phyloP scores from a whole-genome alignment of 2,113 vertebrate species.

The Electrona antarctica region DNA sequence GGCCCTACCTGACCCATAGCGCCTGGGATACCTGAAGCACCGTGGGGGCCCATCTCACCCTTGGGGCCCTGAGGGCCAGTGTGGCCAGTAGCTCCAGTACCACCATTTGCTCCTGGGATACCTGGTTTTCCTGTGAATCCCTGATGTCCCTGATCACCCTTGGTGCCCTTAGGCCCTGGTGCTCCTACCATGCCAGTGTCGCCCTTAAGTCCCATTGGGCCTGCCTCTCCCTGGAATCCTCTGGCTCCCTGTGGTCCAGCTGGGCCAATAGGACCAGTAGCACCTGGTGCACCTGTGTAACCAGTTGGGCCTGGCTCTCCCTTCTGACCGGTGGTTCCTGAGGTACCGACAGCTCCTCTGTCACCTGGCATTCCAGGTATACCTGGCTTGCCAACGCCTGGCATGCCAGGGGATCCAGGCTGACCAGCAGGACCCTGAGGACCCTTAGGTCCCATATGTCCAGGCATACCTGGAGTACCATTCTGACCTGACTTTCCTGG shows the following conservation, averaged over 20 bases:
- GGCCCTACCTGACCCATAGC: conserved; percentile 80
- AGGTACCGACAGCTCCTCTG: conserved; percentile 71
- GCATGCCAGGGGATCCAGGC: conserved; percentile 76
- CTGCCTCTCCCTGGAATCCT: conserved; percentile 78
- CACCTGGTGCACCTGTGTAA: conserved; percentile 74
- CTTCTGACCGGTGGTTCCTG: conserved; percentile 80
- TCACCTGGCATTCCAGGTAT: conserved; percentile 74
- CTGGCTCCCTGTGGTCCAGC: conserved; percentile 77
- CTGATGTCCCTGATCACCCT: conserved; percentile 77
- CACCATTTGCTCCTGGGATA: conserved; percentile 85
- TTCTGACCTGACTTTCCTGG: conserved; percentile 78
- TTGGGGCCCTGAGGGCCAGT: conserved; percentile 85
- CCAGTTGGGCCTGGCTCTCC: conserved; percentile 79
- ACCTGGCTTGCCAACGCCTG: conserved; percentile 80
- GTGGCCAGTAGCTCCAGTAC: conserved; percentile 82
- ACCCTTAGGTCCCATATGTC: conserved; percentile 74
- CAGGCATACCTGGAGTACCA: conserved; percentile 76
- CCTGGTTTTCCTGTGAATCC: conserved; percentile 87
- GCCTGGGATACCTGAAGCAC: conserved; percentile 84
- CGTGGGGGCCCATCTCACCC: conserved; percentile 82
- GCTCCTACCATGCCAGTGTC: conserved; percentile 74
- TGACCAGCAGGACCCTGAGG: conserved; percentile 76
- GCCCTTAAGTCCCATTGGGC: conserved; percentile 81
- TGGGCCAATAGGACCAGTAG: conserved; percentile 68
- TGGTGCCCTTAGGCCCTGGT: conserved; percentile 74